Evolutionary conservation across 37 sponge, comb jelly and placozoan genomes (phyloP), one percentile per base, ranked within the genome.

Genomic region (Bolinopsis microptera): DNA sequence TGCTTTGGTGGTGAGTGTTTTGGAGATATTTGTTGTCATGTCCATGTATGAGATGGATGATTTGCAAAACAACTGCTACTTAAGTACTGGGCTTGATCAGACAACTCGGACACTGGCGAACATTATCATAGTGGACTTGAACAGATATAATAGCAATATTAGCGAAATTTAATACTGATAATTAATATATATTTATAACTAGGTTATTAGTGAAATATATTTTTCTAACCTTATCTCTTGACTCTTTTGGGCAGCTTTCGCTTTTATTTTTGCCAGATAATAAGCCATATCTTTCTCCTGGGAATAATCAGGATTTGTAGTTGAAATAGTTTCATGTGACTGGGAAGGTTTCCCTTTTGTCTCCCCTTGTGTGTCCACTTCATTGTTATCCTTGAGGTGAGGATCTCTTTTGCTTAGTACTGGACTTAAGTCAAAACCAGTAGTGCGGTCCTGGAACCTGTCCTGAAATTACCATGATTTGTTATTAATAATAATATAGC

Each of bases 201-300:
- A n/a, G n/a, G n/a, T n/a, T n/a, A n/a, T n/a, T n/a, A n/a, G n/a
- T n/a, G n/a, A n/a, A n/a, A n/a, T n/a, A n/a, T n/a, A n/a, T n/a
- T n/a, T n/a, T n/a, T 48, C 61, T 13, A 3, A 72, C 80, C 80
- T 77, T 24, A 86, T 23, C 35, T 86, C 90, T 2, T 33, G 90
- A 41, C 90, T 86, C 26, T 86, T 86, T 25, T 86, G 90, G 26
- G 90, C 90, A 39, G 90, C 90, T 39, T 86, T 86, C 1, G 90
- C 90, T 40, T 86, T 86, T 35, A 86, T 86, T 26, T 86, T 86
- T 0, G 90, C 90, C 90, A 86, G 26, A 27, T 86, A 86, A 41
- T 41, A 86, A n/a, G 90, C 90, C 90, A 86, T 86, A 48, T 86
- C 90, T 40, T 41, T 39, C 48, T 86, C 90, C 18, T 72, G 74